These are phyloP conservation scores for Congeria kusceri DNA, from an alignment of 2,888 invertebrate genomes.

Conservation along the genomic window DNA sequence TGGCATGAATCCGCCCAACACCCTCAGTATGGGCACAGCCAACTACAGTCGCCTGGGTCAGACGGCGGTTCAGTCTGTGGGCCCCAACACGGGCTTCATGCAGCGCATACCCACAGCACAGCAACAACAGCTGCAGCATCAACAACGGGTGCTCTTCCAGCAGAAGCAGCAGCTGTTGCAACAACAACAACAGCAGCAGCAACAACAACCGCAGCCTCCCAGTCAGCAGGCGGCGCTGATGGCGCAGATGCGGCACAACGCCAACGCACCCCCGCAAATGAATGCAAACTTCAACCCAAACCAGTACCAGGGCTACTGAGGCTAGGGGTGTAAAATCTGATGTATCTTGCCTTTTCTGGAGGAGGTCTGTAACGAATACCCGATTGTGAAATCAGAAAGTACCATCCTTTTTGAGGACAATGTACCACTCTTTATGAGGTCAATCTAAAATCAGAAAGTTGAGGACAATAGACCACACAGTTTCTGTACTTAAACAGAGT, in stretches of 20 bases:
- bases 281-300: not conserved
- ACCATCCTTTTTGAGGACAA: too few species aligned
- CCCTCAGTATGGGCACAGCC: slow-evolving; percentile 63
- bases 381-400: too few species aligned
- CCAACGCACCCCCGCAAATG: slow-evolving; percentile 54
- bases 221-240: slow-evolving; percentile 82
- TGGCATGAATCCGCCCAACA: slow-evolving; percentile 47
- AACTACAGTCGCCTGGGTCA: slow-evolving; percentile 80
- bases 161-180: slow-evolving; percentile 54
- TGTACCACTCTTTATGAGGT: too few species aligned
- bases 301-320: slow-evolving; percentile 3
- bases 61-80: slow-evolving; percentile 55
- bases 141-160: slow-evolving; percentile 74
- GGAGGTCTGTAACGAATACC: too few species aligned
- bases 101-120: slow-evolving; percentile 76
- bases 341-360: too few species aligned
- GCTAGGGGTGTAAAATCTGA: too few species aligned
- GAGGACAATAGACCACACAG: too few species aligned
- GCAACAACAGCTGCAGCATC: slow-evolving; percentile 82
- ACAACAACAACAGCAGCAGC: slow-evolving; percentile 83
- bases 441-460: too few species aligned
- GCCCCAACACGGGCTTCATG: slow-evolving; percentile 45
- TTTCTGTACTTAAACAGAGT: too few species aligned
- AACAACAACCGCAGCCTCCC: slow-evolving; percentile 85
- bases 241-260: slow-evolving; percentile 77